Evolutionary conservation across 1,140 invertebrate genomes (phyloP).

Genomic region (Mizuhopecten yessoensis): DNA sequence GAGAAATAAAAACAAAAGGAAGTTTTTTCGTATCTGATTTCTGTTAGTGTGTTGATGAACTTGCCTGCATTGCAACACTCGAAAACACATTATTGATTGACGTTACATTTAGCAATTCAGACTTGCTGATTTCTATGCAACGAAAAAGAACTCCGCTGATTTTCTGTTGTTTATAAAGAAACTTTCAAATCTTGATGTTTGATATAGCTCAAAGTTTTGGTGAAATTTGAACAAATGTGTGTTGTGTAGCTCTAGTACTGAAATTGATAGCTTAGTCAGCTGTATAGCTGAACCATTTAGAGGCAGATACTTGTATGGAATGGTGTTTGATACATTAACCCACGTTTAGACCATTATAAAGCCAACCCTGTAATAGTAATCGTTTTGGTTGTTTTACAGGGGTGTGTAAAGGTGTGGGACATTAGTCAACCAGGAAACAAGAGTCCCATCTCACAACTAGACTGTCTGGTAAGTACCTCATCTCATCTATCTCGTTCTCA

Average conservation of each 20-base stretch:
- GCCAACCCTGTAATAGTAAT: too few species aligned
- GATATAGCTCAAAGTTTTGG: too few species aligned
- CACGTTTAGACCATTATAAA: too few species aligned
- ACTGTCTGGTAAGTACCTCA: conserved; percentile 90
- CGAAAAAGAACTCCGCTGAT: background rate
- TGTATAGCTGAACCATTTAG: too few species aligned
- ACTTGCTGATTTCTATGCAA: background rate
- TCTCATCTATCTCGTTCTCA: background rate
- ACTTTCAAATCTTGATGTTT: too few species aligned
- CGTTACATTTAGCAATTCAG: background rate
- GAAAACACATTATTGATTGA: background rate
- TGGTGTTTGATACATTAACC: too few species aligned
- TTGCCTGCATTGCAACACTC: background rate
- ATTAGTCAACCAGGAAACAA: conserved; percentile 93
- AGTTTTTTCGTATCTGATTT: background rate
- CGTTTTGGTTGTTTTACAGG: conserved; percentile 82
- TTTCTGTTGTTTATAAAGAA: too few species aligned
- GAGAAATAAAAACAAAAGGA: background rate
- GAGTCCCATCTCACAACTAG: conserved; percentile 94
- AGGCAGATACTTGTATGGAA: too few species aligned
- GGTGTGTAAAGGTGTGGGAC: conserved; percentile 96
- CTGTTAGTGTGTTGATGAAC: background rate
- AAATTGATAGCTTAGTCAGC: too few species aligned
- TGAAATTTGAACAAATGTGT: too few species aligned
- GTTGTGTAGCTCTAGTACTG: too few species aligned